phyloP scores from a whole-genome alignment of 2,797 vertebrate species.

The Sebastes matsubarae region DNA sequence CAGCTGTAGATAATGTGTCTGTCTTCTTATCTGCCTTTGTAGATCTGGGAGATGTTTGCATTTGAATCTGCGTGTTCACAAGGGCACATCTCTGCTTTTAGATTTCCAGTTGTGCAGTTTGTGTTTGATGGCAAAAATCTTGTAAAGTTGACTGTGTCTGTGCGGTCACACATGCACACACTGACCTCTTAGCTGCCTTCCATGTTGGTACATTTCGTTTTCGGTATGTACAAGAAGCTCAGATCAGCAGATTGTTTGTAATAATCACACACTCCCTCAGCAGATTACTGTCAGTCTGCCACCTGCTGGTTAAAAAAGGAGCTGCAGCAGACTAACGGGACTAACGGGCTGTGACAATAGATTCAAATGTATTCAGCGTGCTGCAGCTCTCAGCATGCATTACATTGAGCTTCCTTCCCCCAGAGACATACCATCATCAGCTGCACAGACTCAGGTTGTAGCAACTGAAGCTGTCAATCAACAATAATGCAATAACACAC shows the following conservation, averaged over 20 bases:
- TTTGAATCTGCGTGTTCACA: not conserved
- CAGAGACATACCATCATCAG: not conserved
- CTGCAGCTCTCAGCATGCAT: not conserved
- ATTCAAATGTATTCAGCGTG: not conserved
- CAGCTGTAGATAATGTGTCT: not conserved
- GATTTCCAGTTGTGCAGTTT: not conserved
- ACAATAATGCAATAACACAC: not conserved
- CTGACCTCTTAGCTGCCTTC: not conserved
- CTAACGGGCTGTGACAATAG: not conserved
- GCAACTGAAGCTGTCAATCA: not conserved
- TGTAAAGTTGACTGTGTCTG: not conserved
- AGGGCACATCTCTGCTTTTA: not conserved
- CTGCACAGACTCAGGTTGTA: not conserved
- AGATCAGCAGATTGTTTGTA: not conserved
- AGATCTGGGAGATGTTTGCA: not conserved
- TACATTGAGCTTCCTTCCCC: not conserved
- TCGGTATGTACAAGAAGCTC: not conserved
- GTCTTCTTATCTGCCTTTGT: not conserved
- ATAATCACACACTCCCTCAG: not conserved
- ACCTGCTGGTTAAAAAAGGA: conserved; percentile 23
- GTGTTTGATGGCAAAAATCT: conserved; percentile 2
- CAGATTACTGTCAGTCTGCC: conserved; percentile 2
- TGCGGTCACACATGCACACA: not conserved
- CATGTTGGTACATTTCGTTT: not conserved
- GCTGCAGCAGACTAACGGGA: not conserved